Base-by-base conservation (phyloP, 2,797 vertebrate species). In the Hemitrygon akajei region DNA sequence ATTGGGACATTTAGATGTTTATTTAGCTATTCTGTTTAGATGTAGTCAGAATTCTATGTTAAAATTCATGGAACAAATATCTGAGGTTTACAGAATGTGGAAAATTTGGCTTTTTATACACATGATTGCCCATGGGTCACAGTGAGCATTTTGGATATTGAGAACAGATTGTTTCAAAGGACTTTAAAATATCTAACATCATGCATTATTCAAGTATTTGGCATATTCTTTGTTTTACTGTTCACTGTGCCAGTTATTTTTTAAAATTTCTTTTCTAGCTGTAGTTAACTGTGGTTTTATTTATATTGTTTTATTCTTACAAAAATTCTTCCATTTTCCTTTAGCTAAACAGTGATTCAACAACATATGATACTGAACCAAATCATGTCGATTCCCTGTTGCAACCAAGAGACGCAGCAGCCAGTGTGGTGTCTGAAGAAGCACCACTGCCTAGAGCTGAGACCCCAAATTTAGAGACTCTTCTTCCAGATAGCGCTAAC, bases 401-500 rank as follows among this genome's bases (percentile, higher is more conserved):
- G 93, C 99, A 98, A 93, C 98, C 98, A 93, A 98, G 98, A 94
- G 98, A 99, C 93, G 98, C 98, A n/a, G 96, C 97, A 94, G 97
- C 97, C 96, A 98, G 98, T 94, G 97, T 96, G 95, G 96, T 98
- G 93, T 96, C 97, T 0, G 99, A 99, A 95, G 98, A 99, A 82
- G 97, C 97, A 94, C 95, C 95, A 94, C 96, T 96, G 80, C 96
- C 96, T 86, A 97, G 97, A 95, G 97, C 97, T 95, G 98, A 98
- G 96, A 98, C 98, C 95, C 98, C 98, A 94, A 95, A 96, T 95
- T 96, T 97, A 97, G 99, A 98, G 97, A 96, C 97, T 96, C 95
- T 97, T 96, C 96, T 97, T 97, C 98, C 98, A 97, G 98, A 99
- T 97, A 98, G 97, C 96, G 96, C 97, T 98, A 98, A 97, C 98